A percentile compares a stretch with the other conserved stretches of the same genome.
Evolutionary conservation across 2,797 vertebrate species (phyloP).

Genomic region (Spea hammondii): DNA sequence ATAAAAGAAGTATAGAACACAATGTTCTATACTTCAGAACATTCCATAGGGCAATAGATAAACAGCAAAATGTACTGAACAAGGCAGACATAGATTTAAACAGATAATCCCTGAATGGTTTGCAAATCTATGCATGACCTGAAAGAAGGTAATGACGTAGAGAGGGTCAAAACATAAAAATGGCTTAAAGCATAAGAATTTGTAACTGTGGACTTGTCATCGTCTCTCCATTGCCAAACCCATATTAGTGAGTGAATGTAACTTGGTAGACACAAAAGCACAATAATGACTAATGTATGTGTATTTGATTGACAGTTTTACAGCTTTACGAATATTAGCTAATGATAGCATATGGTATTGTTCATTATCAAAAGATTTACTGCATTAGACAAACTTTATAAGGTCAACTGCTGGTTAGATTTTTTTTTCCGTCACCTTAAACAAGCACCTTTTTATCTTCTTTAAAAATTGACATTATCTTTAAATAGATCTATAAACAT

Average conservation of each 20-base stretch:
- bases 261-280: too few relatives aligned
- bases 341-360: too few relatives aligned
- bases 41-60: conserved; percentile 26
- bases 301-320: too few relatives aligned
- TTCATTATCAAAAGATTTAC: too few relatives aligned
- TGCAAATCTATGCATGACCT: conserved; percentile 39
- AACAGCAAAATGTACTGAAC: conserved; percentile 14
- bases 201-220: conserved; percentile 23
- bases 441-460: too few relatives aligned
- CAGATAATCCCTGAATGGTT: conserved; percentile 33
- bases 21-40: too few relatives aligned
- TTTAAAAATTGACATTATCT: conserved; percentile 63
- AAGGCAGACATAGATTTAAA: conserved; percentile 20
- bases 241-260: neutral
- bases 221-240: conserved; percentile 7
- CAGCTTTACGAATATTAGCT: too few relatives aligned
- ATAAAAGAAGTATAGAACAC: too few relatives aligned
- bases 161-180: conserved; percentile 42
- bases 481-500: conserved; percentile 72
- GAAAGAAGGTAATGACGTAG: conserved; percentile 45
- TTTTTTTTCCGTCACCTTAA: too few relatives aligned
- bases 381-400: too few relatives aligned
- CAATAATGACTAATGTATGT: too few relatives aligned
- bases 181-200: conserved; percentile 33
- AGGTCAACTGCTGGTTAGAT: too few relatives aligned